Evolutionary conservation across 2,888 invertebrate genomes (phyloP), one percentile per base, ranked within the genome.

Genomic region (Mactromeris polynyma): DNA sequence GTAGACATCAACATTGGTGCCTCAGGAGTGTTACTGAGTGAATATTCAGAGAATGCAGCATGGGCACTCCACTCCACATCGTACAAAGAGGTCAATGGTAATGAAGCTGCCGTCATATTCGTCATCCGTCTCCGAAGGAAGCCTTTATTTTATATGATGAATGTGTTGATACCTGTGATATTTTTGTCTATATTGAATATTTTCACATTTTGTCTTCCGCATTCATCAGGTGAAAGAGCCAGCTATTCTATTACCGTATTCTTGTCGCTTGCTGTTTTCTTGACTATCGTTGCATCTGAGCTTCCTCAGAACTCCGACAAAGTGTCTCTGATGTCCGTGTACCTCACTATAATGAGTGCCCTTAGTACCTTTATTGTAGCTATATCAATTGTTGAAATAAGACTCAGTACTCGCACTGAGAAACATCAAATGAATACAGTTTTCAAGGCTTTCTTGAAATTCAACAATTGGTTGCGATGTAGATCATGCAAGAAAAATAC

Each of bases 251-350:
- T 88, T 38, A 88, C 88, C 1, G 88, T 88, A 36, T 88, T 88
- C 42, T 64, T 88, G 42, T 85, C 88, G 11, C 46, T 88, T 0
- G 88, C 85, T 40, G 88, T 88, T 7, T 88, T 88, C 54, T 40
- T 88, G 17, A 88, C 85, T 11, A 88, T 88, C 19, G 42, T 88
- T 17, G 85, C 88, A 4, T 31, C 88, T 4, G 85, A 85, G 26
- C 81, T 88, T 17, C 88, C 88, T 14, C 78, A 88, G 42, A 88
- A 88, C 58, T 88, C 88, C 1, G 85, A 85, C 26, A 81, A 36
- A 0, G 58, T 78, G 3, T 82, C 88, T 0, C n/a, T 82, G 4
- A 40, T 88, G 19, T 81, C 81, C 0, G 31, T 85, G 0, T 88
- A 85, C 31, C 38, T 88, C 0, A 78, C 64, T 36, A 11, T 82